Evolutionary conservation across 2,797 vertebrate species (phyloP).

Genomic region (Alauda arvensis): DNA sequence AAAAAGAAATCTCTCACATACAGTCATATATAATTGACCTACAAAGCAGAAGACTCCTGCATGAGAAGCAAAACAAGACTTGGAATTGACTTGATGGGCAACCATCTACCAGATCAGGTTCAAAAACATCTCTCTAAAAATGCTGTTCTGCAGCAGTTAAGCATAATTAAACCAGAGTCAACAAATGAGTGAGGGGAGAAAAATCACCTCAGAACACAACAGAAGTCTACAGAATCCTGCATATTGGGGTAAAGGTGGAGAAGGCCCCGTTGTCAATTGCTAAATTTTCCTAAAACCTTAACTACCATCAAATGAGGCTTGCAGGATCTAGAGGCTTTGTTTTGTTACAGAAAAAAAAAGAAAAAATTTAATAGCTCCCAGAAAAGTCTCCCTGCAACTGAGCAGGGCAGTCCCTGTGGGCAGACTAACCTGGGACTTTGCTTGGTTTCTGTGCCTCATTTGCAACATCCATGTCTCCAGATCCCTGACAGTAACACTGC

Average conservation of each 20-base stretch:
- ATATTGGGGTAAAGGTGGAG: background rate
- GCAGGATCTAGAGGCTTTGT: background rate
- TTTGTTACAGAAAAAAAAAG: background rate
- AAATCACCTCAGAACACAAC: background rate
- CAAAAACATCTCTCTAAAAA: background rate
- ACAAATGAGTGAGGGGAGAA: fast-evolving
- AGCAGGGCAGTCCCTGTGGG: background rate
- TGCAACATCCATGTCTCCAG: background rate
- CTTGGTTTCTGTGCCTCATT: background rate
- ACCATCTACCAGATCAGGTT: background rate
- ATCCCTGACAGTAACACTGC: background rate
- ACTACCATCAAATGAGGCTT: background rate
- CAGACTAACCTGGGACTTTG: background rate
- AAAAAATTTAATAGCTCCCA: background rate
- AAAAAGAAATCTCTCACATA: background rate
- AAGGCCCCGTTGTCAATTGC: background rate
- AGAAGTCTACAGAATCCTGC: background rate
- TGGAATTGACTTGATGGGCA: background rate
- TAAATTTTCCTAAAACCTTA: background rate
- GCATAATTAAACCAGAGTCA: background rate
- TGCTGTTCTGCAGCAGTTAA: background rate
- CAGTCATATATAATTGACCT: background rate
- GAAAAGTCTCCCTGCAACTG: background rate
- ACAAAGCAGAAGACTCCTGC: background rate
- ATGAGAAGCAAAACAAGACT: background rate